Evolutionary conservation across 1,140 invertebrate genomes (phyloP), one percentile per base, ranked within the genome.

Genomic region (Ectropis grisescens): DNA sequence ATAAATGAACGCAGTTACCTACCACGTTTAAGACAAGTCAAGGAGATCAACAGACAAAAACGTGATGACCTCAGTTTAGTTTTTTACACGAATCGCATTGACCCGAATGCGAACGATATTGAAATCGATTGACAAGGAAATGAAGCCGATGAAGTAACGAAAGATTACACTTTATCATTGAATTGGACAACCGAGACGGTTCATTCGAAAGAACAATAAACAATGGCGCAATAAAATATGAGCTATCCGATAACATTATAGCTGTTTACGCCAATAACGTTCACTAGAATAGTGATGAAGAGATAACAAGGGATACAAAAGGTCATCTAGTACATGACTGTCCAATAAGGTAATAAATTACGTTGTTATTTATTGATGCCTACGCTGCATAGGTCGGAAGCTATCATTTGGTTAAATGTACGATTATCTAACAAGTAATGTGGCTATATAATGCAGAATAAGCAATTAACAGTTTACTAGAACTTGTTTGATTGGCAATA

Each of bases 221-320:
- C 55, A 59, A 59, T 48, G 23, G 33, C 27, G 22, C 40, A 48
- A 58, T 54, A 58, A 41, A 47, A 41, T 27, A 33, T 12, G 29
- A 25, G 28, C 29, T 30, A 37, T 19, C 33, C 40, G 50, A 57
- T 60, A 59, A 59, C 16, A 4, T 19, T 8, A 19, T 19, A 19
- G 16, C 16, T 19, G 16, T 19, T 19, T 19, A 19, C 16, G 16
- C 48, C 43, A 47, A 57, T 50, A 58, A 58, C 49, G 47, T 47
- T 37, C 45, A 43, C 32, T 47, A 16, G 22, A 24, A 35, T 46
- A 41, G 19, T 24, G 24, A 39, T 33, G 10, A 5, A 13, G 6
- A 14, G 44, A 47, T 51, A 51, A 34, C 11, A 13, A 32, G 19
- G 29, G 48, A 51, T 51, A 51, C 27, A 11, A 51, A 43, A 51